These are phyloP conservation scores for Phalanger gymnotis DNA, from an alignment of 2,797 vertebrate species.

Conservation along the genomic window DNA sequence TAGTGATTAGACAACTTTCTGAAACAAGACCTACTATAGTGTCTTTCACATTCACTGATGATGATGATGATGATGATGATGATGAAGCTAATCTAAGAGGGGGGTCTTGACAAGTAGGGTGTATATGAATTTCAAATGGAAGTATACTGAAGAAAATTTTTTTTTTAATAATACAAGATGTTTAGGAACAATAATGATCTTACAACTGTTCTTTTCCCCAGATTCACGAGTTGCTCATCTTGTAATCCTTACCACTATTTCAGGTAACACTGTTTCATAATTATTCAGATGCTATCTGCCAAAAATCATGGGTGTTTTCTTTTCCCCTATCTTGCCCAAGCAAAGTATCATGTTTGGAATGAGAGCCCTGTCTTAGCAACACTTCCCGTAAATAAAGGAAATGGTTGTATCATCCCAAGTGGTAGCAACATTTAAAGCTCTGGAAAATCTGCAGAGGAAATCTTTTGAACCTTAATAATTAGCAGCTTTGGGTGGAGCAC, in stretches of 20 bases:
- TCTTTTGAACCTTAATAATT: slow-evolving; percentile 79
- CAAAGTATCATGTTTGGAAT: slow-evolving; percentile 74
- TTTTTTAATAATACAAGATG: slow-evolving; percentile 12
- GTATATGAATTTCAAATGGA: background rate
- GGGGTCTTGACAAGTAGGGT: background rate
- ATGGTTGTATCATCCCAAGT: slow-evolving; percentile 77
- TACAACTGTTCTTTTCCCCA: background rate
- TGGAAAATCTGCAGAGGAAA: slow-evolving; percentile 81
- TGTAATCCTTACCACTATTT: background rate
- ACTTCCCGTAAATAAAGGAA: slow-evolving; percentile 82
- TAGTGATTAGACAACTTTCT: background rate
- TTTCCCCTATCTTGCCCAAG: slow-evolving; percentile 68
- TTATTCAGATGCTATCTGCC: slow-evolving; percentile 35
- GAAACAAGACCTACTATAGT: background rate
- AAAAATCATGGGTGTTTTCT: slow-evolving; percentile 54
- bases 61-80: background rate
- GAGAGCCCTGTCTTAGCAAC: slow-evolving; percentile 76
- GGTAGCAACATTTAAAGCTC: slow-evolving; percentile 68
- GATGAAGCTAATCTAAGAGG: background rate
- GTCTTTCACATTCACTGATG: background rate
- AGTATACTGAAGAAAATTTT: slow-evolving; percentile 20
- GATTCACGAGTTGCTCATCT: background rate
- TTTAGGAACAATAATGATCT: background rate
- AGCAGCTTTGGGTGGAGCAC: slow-evolving; percentile 75
- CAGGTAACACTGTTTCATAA: slow-evolving; percentile 34